Evolutionary conservation across 2,888 invertebrate genomes (phyloP).

Genomic region (Lycophotia porphyrea): DNA sequence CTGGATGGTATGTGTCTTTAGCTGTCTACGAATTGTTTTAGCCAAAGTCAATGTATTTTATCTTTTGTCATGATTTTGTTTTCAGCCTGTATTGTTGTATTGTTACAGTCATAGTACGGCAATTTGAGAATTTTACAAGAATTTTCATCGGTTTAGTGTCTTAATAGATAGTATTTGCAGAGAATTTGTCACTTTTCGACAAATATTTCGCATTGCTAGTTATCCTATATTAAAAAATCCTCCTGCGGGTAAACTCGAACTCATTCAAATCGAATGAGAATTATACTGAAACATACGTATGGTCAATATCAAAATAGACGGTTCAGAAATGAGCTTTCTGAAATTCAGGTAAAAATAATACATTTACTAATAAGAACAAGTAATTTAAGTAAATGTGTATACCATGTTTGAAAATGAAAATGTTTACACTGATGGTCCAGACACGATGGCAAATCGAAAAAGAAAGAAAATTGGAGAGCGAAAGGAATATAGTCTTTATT

Average conservation of each 20-base stretch:
- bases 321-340: background rate
- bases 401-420: background rate
- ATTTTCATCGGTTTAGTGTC: background rate
- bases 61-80: background rate
- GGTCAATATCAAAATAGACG: background rate
- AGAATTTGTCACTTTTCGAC: background rate
- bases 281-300: background rate
- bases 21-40: background rate
- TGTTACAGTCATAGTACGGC: background rate
- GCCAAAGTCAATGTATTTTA: background rate
- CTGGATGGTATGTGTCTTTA: slow-evolving; percentile 93
- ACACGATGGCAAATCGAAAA: slow-evolving; percentile 31
- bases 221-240: background rate
- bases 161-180: background rate
- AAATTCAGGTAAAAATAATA: slow-evolving; percentile 6
- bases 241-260: background rate
- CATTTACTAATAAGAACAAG: slow-evolving; percentile 3
- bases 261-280: background rate
- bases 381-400: background rate
- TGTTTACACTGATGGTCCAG: slow-evolving; percentile 9
- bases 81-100: background rate
- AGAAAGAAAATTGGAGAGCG: slow-evolving; percentile 22
- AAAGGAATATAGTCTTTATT: slow-evolving; percentile 9
- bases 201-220: background rate
- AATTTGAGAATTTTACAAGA: background rate